phyloP scores from a whole-genome alignment of 2,113 vertebrate species.

The Pleuronectes platessa region DNA sequence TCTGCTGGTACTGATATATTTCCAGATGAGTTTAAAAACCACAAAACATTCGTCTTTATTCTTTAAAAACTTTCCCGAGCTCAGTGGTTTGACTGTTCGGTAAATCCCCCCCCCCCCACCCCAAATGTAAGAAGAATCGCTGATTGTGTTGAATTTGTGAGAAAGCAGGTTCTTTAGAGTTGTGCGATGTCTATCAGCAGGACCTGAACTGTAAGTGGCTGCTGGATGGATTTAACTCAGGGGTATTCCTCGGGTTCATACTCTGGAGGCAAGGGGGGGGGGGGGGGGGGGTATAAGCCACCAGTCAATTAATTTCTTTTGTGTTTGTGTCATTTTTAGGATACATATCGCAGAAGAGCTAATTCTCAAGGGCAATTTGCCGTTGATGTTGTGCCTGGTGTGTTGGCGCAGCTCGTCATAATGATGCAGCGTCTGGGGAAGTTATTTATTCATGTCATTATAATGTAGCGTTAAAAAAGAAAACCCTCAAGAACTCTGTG shows the following conservation, averaged over 20 bases:
- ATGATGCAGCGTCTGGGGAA: constrained; percentile 56
- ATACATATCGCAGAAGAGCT: constrained; percentile 51
- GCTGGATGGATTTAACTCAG: constrained; percentile 65
- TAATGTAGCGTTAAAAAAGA: constrained; percentile 41
- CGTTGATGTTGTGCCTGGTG: constrained; percentile 41
- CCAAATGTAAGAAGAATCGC: neutral
- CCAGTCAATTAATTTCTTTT: constrained; percentile 7
- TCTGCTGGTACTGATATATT: neutral
- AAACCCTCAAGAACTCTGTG: constrained; percentile 38
- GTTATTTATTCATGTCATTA: constrained; percentile 65
- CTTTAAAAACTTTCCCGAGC: neutral
- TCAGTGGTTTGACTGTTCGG: neutral
- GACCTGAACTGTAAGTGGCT: constrained; percentile 54
- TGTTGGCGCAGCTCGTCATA: constrained; percentile 56
- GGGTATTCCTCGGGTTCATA: constrained; percentile 42
- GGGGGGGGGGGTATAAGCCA: constrained; percentile 27
- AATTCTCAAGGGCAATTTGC: constrained; percentile 60
- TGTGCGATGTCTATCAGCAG: constrained; percentile 47
- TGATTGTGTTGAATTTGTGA: constrained; percentile 30
- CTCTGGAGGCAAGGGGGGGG: constrained; percentile 29
- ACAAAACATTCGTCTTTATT: neutral
- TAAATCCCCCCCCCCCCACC: neutral
- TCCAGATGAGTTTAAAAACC: neutral
- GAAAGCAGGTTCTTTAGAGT: constrained; percentile 56
- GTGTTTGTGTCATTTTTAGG: constrained; percentile 39